Evolutionary conservation across 2,113 vertebrate species (phyloP).

Genomic region (Chamaea fasciata): DNA sequence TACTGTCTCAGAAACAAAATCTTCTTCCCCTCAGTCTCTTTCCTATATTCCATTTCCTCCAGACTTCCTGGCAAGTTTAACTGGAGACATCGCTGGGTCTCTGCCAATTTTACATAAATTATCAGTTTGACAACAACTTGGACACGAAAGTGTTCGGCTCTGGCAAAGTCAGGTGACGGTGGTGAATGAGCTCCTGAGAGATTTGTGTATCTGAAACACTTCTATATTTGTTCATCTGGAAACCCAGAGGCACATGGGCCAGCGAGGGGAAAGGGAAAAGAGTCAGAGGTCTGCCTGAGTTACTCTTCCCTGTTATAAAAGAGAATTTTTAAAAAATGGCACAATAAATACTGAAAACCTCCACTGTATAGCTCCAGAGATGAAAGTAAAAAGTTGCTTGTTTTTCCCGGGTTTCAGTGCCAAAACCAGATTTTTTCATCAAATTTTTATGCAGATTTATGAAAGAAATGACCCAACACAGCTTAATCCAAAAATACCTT

Average conservation of each 20-base stretch:
- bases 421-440: not conserved
- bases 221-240: constrained; percentile 12
- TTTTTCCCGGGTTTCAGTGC: not conserved
- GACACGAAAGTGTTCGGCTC: not conserved
- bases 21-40: not conserved
- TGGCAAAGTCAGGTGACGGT: not conserved
- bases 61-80: not conserved
- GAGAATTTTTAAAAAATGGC: not conserved
- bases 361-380: not conserved
- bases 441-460: not conserved
- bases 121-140: constrained; percentile 32
- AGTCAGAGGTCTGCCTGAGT: not conserved
- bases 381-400: not conserved
- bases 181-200: not conserved
- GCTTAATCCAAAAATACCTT: not conserved
- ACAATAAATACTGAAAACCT: not conserved
- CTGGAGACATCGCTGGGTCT: not conserved
- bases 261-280: not conserved
- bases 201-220: not conserved
- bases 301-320: not conserved
- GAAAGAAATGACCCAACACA: not conserved
- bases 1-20: not conserved
- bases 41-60: not conserved
- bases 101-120: not conserved
- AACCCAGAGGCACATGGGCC: not conserved